Conservation (phyloP, 2,888 invertebrate genomes). For the Dynastes grantii region DNA sequence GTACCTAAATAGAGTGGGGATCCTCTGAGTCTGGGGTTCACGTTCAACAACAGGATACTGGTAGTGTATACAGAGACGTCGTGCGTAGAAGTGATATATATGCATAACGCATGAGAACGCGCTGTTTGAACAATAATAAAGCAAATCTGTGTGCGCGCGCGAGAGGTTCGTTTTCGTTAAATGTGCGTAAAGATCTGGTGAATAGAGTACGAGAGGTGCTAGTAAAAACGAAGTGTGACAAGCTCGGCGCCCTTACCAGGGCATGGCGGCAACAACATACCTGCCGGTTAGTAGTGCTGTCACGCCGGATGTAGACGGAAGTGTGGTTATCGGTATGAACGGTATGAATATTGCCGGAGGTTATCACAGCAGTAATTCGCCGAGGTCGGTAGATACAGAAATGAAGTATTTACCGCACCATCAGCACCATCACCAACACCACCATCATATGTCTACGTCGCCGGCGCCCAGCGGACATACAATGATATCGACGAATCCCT, state of each 20-base stretch:
- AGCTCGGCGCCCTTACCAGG: slow-evolving; percentile 76
- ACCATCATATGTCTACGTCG: slow-evolving; percentile 79
- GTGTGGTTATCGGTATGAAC: slow-evolving; percentile 73
- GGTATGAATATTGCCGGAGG: slow-evolving; percentile 84
- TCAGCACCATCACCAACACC: slow-evolving; percentile 86
- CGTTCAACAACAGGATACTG: slow-evolving; percentile 71
- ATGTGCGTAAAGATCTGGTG: slow-evolving; percentile 32
- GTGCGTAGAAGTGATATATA: slow-evolving; percentile 70
- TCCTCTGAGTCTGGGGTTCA: slow-evolving; percentile 68
- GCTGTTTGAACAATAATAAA: slow-evolving; percentile 45
- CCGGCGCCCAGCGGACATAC: slow-evolving; percentile 78
- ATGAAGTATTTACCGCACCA: slow-evolving; percentile 96
- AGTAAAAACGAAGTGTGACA: slow-evolving; percentile 42
- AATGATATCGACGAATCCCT: slow-evolving; percentile 78
- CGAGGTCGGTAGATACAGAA: slow-evolving; percentile 89
- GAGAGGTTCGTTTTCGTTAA: slow-evolving; percentile 20
- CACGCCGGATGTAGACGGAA: slow-evolving; percentile 81
- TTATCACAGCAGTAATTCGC: slow-evolving; percentile 87
- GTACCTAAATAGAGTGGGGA: slow-evolving; percentile 65
- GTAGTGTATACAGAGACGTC: slow-evolving; percentile 75
- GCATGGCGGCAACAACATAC: slow-evolving; percentile 97
- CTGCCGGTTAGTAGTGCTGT: slow-evolving; percentile 85
- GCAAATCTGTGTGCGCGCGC: slow-evolving; percentile 22
- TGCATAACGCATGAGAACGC: slow-evolving; percentile 76
- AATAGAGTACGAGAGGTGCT: slow-evolving; percentile 34